Percentiles rank a stretch among this genome's conserved stretches.
These are phyloP conservation scores for Arbacia lixula DNA, from an alignment of 53 echinoderm and acorn worm species.

Conservation along the genomic window DNA sequence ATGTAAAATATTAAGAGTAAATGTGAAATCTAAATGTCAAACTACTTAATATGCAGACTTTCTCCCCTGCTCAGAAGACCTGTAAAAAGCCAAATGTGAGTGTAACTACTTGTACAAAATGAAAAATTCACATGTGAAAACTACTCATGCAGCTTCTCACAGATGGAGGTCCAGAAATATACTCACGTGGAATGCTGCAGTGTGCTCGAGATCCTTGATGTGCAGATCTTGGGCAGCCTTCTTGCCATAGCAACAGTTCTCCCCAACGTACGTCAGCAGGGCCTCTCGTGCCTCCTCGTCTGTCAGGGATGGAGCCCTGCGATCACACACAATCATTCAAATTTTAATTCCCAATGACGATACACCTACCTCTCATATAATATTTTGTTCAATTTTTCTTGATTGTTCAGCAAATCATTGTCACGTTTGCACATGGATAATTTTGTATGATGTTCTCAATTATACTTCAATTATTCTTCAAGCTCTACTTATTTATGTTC, in stretches of 20 bases:
- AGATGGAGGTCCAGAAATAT: neutral
- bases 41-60: too few species aligned
- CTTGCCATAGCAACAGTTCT: constrained; percentile 88
- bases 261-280: constrained; percentile 73
- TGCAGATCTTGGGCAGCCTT: constrained; percentile 79
- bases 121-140: too few species aligned
- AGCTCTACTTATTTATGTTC: too few species aligned
- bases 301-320: constrained; percentile 80
- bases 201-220: constrained; percentile 80
- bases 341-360: too few species aligned
- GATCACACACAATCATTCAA: too few species aligned
- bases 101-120: neutral
- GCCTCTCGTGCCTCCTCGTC: constrained; percentile 94
- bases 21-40: too few species aligned
- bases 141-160: too few species aligned
- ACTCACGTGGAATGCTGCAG: constrained; percentile 98
- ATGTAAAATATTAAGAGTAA: too few species aligned
- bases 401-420: neutral
- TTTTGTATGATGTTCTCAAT: too few species aligned
- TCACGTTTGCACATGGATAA: too few species aligned
- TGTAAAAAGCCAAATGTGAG: neutral
- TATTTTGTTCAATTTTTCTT: neutral
- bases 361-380: neutral
- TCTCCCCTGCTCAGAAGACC: too few species aligned
- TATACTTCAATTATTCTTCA: too few species aligned